These are phyloP conservation scores for Drosophila borborema DNA, from an alignment of 2,888 invertebrate species.

Conservation along the genomic window DNA sequence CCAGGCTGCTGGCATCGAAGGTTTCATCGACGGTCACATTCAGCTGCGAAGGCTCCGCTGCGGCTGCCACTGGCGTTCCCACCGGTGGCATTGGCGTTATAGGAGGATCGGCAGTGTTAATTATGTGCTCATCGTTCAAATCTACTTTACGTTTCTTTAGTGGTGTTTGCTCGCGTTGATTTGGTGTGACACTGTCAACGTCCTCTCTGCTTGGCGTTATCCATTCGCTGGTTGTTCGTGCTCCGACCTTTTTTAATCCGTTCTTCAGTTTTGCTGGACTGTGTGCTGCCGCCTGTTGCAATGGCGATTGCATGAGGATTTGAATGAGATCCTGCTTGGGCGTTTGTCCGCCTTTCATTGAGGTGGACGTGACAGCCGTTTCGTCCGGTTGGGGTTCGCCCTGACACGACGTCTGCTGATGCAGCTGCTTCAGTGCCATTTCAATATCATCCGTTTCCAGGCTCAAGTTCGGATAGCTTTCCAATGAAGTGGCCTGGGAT, in stretches of 20 bases:
- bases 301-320: conserved; percentile 48
- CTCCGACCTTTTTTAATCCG: conserved; percentile 7
- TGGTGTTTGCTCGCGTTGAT: conserved; percentile 28
- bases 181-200: neutral
- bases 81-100: conserved; percentile 24
- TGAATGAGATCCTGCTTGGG: conserved; percentile 38
- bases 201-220: neutral
- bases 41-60: neutral
- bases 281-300: conserved; percentile 2
- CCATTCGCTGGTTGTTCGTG: conserved; percentile 5
- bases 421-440: conserved; percentile 46
- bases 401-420: conserved; percentile 42
- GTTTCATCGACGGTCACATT: conserved; percentile 65
- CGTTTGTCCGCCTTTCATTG: conserved; percentile 38
- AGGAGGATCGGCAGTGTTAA: neutral
- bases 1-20: conserved; percentile 10
- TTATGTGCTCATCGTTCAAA: neutral
- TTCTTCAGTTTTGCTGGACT: conserved; percentile 15
- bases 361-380: conserved; percentile 60
- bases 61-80: neutral
- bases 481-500: neutral
- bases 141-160: conserved; percentile 47
- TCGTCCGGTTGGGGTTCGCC: conserved; percentile 51
- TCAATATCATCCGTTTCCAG: conserved; percentile 55
- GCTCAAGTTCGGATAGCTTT: conserved; percentile 33